These are phyloP conservation scores for Drosophila ezoana DNA, from an alignment of 2,888 invertebrate genomes.

Conservation along the genomic window DNA sequence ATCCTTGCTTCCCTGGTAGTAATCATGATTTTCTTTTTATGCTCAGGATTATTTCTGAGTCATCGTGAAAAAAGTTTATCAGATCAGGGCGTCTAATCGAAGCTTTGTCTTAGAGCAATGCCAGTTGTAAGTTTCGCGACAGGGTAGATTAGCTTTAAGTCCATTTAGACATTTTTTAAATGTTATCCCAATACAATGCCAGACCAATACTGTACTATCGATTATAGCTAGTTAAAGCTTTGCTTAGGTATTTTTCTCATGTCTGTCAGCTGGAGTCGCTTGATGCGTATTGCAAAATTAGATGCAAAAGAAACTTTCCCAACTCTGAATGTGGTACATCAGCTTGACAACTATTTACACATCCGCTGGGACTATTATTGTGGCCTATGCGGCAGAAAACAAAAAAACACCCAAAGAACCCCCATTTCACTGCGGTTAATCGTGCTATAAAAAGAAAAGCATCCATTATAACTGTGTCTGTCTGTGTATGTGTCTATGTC, in stretches of 20 bases:
- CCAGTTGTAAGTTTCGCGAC: too few species aligned
- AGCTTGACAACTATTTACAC: conserved; percentile 66
- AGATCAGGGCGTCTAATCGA: too few species aligned
- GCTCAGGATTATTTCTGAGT: too few species aligned
- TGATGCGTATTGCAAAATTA: conserved; percentile 24
- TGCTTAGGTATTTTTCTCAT: conserved; percentile 31
- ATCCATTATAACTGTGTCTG: conserved; percentile 73
- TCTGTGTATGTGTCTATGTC: conserved; percentile 28
- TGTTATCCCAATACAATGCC: too few species aligned
- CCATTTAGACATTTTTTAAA: too few species aligned
- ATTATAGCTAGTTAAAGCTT: conserved; percentile 4
- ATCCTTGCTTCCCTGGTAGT: not conserved
- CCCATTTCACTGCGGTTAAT: conserved; percentile 51
- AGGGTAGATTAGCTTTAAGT: too few species aligned
- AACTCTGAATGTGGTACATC: conserved; percentile 49
- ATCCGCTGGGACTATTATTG: conserved; percentile 63
- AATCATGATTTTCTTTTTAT: too few species aligned
- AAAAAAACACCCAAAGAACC: conserved; percentile 43
- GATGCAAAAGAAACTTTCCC: conserved; percentile 55
- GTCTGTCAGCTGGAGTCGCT: conserved; percentile 1
- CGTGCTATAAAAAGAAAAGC: conserved; percentile 44
- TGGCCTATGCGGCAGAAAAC: conserved; percentile 3
- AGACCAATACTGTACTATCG: not conserved
- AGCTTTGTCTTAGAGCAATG: too few species aligned
- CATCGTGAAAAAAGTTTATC: too few species aligned